Evolutionary conservation across 2,888 invertebrate species (phyloP).

Genomic region (Scaptomyza tumidula): DNA sequence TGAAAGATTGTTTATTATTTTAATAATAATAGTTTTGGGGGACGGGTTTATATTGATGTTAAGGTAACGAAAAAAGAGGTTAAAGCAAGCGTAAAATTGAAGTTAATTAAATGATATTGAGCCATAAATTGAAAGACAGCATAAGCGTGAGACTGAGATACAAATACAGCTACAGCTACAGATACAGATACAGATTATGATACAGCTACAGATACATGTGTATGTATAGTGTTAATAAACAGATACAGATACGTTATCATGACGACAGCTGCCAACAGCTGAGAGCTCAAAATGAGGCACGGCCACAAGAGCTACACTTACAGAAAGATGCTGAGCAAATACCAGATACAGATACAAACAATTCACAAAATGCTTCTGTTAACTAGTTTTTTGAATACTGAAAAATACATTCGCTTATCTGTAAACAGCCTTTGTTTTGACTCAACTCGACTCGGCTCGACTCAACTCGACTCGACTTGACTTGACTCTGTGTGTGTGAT

Average conservation of each 20-base stretch:
- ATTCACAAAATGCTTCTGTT: slow-evolving; percentile 1
- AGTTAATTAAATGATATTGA: slow-evolving; percentile 68
- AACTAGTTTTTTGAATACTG: not conserved
- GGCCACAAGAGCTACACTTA: slow-evolving; percentile 8
- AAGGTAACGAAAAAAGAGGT: slow-evolving; percentile 58
- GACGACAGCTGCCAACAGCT: slow-evolving; percentile 37
- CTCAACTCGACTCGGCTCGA: not conserved
- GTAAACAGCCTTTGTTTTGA: slow-evolving; percentile 36
- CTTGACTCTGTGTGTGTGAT: slow-evolving; percentile 29
- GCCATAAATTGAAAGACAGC: slow-evolving; percentile 42
- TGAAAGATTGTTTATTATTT: slow-evolving; percentile 39
- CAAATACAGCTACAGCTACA: not conserved
- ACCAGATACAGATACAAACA: slow-evolving; percentile 9
- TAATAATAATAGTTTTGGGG: slow-evolving; percentile 26
- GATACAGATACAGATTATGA: slow-evolving; percentile 9
- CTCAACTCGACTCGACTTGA: not conserved
- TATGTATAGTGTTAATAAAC: not conserved
- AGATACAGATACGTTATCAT: slow-evolving; percentile 13
- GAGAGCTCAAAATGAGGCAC: slow-evolving; percentile 24
- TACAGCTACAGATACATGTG: not conserved
- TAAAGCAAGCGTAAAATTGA: slow-evolving; percentile 67
- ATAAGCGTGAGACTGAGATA: slow-evolving; percentile 4
- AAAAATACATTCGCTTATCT: slow-evolving; percentile 30
- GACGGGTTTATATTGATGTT: slow-evolving; percentile 44
- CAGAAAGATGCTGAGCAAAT: slow-evolving; percentile 5